Evolutionary conservation across 2,113 vertebrate genomes (phyloP).

Genomic region (Electrona antarctica): DNA sequence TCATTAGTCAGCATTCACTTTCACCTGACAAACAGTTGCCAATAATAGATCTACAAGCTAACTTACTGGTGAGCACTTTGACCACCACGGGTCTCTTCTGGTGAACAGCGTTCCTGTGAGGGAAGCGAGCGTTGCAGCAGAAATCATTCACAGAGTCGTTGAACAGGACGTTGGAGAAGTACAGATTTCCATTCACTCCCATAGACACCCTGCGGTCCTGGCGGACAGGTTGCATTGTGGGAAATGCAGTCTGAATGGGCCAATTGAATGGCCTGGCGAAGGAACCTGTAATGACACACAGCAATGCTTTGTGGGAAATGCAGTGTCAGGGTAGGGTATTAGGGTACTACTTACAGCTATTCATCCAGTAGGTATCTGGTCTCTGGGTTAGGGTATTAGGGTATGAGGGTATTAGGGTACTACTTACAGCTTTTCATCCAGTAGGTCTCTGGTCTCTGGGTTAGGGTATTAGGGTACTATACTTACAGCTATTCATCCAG

Average conservation of each 20-base stretch:
- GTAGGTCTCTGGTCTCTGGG: constrained; percentile 92
- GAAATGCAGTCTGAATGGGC: constrained; percentile 68
- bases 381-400: too few species aligned
- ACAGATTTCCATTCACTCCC: constrained; percentile 92
- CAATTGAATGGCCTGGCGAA: constrained; percentile 75
- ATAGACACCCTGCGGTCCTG: constrained; percentile 94
- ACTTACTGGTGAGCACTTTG: constrained; percentile 96
- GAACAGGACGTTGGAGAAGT: constrained; percentile 91
- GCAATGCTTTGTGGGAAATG: not conserved
- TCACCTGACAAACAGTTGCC: too few species aligned
- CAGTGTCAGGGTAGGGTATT: too few species aligned
- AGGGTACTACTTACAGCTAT: constrained; percentile 84
- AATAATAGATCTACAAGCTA: too few species aligned
- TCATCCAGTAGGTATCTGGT: constrained; percentile 97
- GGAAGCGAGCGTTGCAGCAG: constrained; percentile 95
- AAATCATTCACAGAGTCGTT: constrained; percentile 90
- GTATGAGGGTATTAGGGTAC: too few species aligned
- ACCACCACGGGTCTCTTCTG: constrained; percentile 96
- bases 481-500: constrained; percentile 97
- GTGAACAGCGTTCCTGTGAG: constrained; percentile 94
- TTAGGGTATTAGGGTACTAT: too few species aligned
- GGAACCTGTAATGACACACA: constrained; percentile 56
- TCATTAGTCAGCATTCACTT: too few species aligned
- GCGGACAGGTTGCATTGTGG: constrained; percentile 90
- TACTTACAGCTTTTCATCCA: constrained; percentile 97